phyloP scores from a whole-genome alignment of 2,888 invertebrate genomes.

The Callosobruchus maculatus region DNA sequence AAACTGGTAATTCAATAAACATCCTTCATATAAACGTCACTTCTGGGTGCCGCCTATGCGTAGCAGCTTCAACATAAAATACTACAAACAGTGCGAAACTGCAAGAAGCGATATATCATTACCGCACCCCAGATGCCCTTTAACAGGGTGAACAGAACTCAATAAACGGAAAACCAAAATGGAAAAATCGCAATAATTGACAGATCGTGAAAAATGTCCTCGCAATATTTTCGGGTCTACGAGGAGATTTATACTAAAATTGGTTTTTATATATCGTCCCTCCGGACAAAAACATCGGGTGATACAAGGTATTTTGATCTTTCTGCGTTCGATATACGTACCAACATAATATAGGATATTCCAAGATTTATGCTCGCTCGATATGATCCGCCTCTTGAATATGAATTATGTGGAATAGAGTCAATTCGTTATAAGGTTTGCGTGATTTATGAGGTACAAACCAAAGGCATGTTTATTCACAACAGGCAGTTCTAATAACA shows the following conservation, averaged over 20 bases:
- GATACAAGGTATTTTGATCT: background rate
- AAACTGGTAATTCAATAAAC: too few relatives aligned
- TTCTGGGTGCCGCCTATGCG: background rate
- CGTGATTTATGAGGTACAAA: too few relatives aligned
- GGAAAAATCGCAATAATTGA: slow-evolving; percentile 33
- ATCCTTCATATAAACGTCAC: too few relatives aligned
- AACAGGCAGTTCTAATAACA: too few relatives aligned
- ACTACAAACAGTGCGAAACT: background rate
- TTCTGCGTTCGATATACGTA: background rate
- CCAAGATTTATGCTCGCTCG: background rate
- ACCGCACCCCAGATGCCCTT: background rate
- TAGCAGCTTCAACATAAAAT: background rate
- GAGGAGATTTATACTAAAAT: slow-evolving; percentile 29
- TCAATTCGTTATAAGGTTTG: background rate
- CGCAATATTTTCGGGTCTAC: slow-evolving; percentile 31
- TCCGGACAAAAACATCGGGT: background rate
- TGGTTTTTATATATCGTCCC: slow-evolving; percentile 3
- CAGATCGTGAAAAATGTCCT: slow-evolving; percentile 36
- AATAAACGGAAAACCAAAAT: slow-evolving; percentile 13
- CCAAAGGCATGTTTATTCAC: too few relatives aligned
- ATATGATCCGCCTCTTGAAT: background rate
- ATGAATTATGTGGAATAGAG: background rate
- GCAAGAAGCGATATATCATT: background rate
- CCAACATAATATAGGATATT: background rate
- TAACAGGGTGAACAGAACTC: slow-evolving; percentile 10